Conservation (phyloP, 2,888 invertebrate species). For the Andrena haemorrhoa region DNA sequence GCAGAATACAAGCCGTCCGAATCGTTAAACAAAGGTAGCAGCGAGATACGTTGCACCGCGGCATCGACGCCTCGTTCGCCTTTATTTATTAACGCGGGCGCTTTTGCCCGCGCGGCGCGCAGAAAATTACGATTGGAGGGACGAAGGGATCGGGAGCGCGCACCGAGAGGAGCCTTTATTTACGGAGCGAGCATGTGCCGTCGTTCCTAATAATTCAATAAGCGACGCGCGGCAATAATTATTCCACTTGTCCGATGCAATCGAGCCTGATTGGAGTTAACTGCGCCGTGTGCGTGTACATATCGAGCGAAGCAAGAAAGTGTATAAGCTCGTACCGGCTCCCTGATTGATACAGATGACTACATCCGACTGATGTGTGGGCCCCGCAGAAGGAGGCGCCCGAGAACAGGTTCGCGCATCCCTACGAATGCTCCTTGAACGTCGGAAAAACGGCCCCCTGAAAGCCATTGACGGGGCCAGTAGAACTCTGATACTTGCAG, state of each 20-base stretch:
- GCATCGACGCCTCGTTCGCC: background rate
- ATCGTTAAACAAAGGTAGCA: background rate
- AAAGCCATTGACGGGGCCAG: conserved; percentile 27
- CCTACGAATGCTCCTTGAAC: conserved; percentile 27
- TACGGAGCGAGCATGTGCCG: conserved; percentile 41
- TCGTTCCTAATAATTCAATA: conserved; percentile 74
- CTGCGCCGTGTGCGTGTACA: conserved; percentile 55
- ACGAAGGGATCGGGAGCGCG: conserved; percentile 4
- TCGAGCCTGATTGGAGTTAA: conserved; percentile 77
- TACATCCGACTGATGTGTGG: conserved; percentile 74
- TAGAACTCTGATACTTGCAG: conserved; percentile 41
- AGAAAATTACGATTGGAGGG: conserved; percentile 17
- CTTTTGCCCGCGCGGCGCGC: background rate
- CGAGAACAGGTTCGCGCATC: conserved; percentile 68
- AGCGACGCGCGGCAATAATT: conserved; percentile 73
- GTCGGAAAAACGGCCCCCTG: conserved; percentile 49
- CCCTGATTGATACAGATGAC: conserved; percentile 81
- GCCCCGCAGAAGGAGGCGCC: conserved; percentile 64
- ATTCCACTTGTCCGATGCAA: conserved; percentile 75
- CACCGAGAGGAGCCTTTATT: conserved; percentile 43
- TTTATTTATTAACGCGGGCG: conserved; percentile 11
- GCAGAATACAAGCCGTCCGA: background rate
- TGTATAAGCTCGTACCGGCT: conserved; percentile 61
- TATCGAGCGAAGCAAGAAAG: conserved; percentile 71
- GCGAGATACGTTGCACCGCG: background rate